Evolutionary conservation across 2,113 vertebrate genomes (phyloP).

Genomic region (Chrysemys picta): DNA sequence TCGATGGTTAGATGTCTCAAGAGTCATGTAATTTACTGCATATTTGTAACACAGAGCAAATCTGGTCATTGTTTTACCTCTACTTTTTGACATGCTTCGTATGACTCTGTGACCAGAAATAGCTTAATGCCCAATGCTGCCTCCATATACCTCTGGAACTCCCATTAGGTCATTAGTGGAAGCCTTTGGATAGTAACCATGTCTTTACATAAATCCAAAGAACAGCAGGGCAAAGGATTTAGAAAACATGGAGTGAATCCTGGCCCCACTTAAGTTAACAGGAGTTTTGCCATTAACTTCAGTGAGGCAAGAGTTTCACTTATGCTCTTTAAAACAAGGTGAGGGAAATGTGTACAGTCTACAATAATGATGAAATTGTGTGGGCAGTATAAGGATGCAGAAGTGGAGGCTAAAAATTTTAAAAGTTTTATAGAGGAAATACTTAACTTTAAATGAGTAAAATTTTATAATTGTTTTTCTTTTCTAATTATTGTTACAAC

Average conservation of each 20-base stretch:
- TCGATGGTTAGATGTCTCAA: background rate
- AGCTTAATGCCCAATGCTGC: fast-evolving
- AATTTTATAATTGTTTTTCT: background rate
- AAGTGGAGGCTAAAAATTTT: background rate
- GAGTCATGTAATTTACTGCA: background rate
- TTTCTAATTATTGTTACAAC: background rate
- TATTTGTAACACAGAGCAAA: background rate
- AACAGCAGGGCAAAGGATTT: background rate
- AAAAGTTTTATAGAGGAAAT: background rate
- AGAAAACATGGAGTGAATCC: background rate
- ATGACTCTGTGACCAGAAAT: background rate
- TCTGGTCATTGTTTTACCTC: background rate
- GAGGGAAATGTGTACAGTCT: background rate
- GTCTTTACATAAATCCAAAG: background rate
- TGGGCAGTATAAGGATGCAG: background rate
- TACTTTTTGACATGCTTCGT: background rate
- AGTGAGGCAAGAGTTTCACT: background rate
- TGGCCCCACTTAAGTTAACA: background rate
- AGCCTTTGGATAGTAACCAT: background rate
- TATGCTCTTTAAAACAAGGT: background rate
- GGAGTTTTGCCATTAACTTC: background rate
- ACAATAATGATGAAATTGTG: background rate
- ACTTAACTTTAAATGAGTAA: background rate
- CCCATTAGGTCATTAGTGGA: background rate
- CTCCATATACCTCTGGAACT: background rate